These are phyloP conservation scores for Bagarius yarrelli DNA, from an alignment of 2,113 vertebrate species.

Conservation along the genomic window DNA sequence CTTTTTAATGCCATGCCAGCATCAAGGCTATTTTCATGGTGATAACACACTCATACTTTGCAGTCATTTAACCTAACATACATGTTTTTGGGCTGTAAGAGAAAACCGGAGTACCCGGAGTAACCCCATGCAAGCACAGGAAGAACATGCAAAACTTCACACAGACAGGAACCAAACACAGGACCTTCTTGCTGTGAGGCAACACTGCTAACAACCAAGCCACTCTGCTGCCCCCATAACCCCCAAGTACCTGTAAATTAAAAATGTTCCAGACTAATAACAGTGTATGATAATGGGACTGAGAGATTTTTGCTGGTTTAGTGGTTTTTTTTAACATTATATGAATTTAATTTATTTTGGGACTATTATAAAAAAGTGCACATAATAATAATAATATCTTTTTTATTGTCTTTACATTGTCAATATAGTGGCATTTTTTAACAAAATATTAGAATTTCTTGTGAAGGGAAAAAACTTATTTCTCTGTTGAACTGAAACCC, in stretches of 20 bases:
- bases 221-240: background rate
- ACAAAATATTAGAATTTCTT: background rate
- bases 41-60: too few relatives aligned
- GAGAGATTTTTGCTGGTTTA: background rate
- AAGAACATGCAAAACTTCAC: too few relatives aligned
- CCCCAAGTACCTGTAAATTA: too few relatives aligned
- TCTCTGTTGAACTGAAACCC: background rate
- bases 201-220: background rate
- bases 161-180: too few relatives aligned
- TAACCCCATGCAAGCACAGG: too few relatives aligned
- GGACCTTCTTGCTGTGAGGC: too few relatives aligned
- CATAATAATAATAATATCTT: background rate
- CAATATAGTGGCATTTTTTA: background rate
- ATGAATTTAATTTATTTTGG: background rate
- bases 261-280: too few relatives aligned
- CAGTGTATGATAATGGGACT: background rate
- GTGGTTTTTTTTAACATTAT: background rate
- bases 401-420: background rate
- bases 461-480: background rate
- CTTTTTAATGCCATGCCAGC: too few relatives aligned
- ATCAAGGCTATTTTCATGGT: too few relatives aligned
- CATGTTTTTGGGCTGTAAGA: too few relatives aligned
- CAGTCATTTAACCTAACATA: too few relatives aligned
- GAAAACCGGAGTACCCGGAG: too few relatives aligned
- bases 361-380: background rate